phyloP scores from a whole-genome alignment of 2,113 vertebrate species.

The Salvelinus fontinalis region DNA sequence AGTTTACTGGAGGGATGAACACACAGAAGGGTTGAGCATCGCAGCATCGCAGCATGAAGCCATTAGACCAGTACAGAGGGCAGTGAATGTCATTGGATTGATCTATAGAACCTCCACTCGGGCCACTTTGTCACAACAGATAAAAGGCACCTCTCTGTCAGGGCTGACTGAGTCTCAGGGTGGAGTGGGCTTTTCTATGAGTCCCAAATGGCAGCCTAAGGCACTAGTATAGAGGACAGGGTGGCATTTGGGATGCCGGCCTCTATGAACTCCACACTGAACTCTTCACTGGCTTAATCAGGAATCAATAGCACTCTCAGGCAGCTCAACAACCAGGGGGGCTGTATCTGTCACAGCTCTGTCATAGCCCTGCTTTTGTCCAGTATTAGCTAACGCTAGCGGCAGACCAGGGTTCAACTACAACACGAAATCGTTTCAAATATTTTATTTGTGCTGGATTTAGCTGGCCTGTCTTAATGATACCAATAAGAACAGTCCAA shows the following conservation, averaged over 20 bases:
- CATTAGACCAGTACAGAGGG: not conserved
- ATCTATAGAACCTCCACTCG: slow-evolving; percentile 21
- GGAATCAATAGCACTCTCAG: slow-evolving; percentile 82
- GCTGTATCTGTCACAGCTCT: slow-evolving; percentile 33
- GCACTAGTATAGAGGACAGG: no score
- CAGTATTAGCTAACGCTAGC: slow-evolving; percentile 34
- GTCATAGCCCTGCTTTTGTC: slow-evolving; percentile 32
- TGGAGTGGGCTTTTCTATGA: slow-evolving; percentile 26
- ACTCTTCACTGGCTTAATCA: slow-evolving; percentile 74
- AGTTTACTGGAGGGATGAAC: not conserved
- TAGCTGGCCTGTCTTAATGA: no score
- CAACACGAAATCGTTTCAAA: no score
- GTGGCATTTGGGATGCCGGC: no score
- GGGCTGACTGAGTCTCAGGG: slow-evolving; percentile 37
- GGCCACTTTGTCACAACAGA: slow-evolving; percentile 67
- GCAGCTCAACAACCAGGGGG: slow-evolving; percentile 20
- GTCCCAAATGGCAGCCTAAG: no score
- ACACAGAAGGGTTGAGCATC: not conserved
- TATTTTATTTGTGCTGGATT: no score
- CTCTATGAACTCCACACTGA: slow-evolving; percentile 9
- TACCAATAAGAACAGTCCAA: no score
- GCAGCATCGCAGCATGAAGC: not conserved
- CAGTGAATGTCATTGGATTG: slow-evolving; percentile 34
- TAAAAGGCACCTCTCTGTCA: slow-evolving; percentile 66
- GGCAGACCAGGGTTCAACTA: no score